These are phyloP conservation scores for Lacerta bilineata DNA, from an alignment of 2,797 vertebrate species.

Conservation along the genomic window DNA sequence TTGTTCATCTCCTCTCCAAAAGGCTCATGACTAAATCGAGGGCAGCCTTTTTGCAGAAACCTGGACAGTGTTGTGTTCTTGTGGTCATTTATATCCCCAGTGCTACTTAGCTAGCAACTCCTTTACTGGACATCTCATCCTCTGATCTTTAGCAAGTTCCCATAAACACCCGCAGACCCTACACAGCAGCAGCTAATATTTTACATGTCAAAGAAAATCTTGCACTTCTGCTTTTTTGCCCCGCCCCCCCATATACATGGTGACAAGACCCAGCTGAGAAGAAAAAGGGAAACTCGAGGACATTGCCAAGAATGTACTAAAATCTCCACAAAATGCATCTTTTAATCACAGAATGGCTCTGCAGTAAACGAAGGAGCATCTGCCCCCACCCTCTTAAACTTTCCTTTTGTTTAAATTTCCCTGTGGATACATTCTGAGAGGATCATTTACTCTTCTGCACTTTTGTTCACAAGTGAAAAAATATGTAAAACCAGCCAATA, in stretches of 20 bases:
- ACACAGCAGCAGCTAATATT: slow-evolving; percentile 45
- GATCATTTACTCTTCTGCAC: slow-evolving; percentile 42
- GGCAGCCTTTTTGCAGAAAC: background rate
- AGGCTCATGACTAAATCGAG: background rate
- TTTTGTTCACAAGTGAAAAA: slow-evolving; percentile 26
- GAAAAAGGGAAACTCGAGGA: slow-evolving; percentile 27
- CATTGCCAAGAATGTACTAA: slow-evolving; percentile 42
- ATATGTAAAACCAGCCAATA: slow-evolving; percentile 32
- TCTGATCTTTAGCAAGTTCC: slow-evolving; percentile 43
- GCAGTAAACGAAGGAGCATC: slow-evolving; percentile 26
- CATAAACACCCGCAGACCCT: slow-evolving; percentile 38
- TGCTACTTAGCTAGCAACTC: background rate
- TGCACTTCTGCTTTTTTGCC: slow-evolving; percentile 16
- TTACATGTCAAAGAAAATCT: slow-evolving; percentile 38
- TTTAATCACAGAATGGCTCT: slow-evolving; percentile 37
- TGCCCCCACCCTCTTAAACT: background rate
- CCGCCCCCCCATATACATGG: background rate
- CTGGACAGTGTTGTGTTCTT: background rate
- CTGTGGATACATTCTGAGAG: slow-evolving; percentile 30
- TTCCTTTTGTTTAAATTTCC: slow-evolving; percentile 40
- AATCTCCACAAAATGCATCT: slow-evolving; percentile 36
- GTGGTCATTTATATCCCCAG: background rate
- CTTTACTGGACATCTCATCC: background rate
- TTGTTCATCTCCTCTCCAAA: background rate
- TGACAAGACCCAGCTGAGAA: slow-evolving; percentile 42